These are phyloP conservation scores for Apogon talboti DNA, from an alignment of 2,797 vertebrate species.

Conservation along the genomic window DNA sequence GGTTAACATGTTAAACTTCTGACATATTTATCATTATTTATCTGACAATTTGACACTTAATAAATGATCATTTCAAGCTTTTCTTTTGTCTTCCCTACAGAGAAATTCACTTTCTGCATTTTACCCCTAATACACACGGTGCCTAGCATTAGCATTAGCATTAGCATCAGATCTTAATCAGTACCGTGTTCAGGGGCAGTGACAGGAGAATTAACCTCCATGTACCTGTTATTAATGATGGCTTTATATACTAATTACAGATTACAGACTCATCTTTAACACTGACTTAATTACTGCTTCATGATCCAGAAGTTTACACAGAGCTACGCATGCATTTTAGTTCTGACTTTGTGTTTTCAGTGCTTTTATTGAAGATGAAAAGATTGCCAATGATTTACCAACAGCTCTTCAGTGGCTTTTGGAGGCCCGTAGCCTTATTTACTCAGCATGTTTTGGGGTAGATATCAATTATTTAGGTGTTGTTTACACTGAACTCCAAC, in stretches of 20 bases:
- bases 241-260: no score
- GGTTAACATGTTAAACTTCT: no score
- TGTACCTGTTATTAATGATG: no score
- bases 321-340: conserved; percentile 1
- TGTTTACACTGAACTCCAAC: conserved; percentile 52
- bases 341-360: neutral
- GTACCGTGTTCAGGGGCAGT: no score
- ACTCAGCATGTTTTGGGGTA: conserved; percentile 35
- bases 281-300: neutral
- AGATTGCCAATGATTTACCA: conserved; percentile 12
- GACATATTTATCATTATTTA: neutral
- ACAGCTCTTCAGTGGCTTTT: conserved; percentile 3
- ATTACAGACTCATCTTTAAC: neutral
- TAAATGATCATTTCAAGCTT: conserved; percentile 5
- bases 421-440: conserved; percentile 41
- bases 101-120: no score
- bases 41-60: neutral
- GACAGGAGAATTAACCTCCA: no score
- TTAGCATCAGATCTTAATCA: no score
- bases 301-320: neutral
- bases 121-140: no score
- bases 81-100: conserved; percentile 10
- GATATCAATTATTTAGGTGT: conserved; percentile 66
- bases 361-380: conserved; percentile 31
- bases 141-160: no score